A percentile compares a stretch with the other conserved stretches of the same genome.
Evolutionary conservation across 64 coral and sea anemone genomes (phyloP).

Genomic region (Orbicella faveolata): DNA sequence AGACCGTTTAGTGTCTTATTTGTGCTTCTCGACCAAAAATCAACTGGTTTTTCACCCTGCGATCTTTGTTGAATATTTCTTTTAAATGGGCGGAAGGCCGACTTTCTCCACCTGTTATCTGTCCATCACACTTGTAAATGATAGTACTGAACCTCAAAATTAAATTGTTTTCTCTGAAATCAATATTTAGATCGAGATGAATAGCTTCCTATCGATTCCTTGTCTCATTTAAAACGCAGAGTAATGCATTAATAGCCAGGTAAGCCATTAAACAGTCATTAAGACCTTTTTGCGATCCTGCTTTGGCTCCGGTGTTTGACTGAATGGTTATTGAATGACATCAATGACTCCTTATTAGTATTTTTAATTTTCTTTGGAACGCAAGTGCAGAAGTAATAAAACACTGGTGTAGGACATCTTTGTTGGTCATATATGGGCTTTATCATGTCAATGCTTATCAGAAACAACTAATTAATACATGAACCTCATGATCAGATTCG

Average conservation of each 20-base stretch:
- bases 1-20: background rate
- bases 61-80: background rate
- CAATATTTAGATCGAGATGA: background rate
- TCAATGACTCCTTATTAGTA: background rate
- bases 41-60: no score
- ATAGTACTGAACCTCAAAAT: background rate
- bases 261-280: background rate
- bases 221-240: background rate
- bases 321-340: background rate
- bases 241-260: background rate
- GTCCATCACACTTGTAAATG: background rate
- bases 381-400: background rate
- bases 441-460: background rate
- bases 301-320: background rate
- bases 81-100: background rate
- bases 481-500: background rate
- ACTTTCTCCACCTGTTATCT: background rate
- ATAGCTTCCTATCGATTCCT: background rate
- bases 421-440: background rate
- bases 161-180: background rate
- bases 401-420: background rate
- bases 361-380: slow-evolving; percentile 1
- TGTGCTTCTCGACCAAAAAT: background rate
- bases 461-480: background rate
- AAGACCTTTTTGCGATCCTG: background rate